Base-by-base conservation (phyloP, 2,113 vertebrate genomes). In the Himantopus leucocephalus region DNA sequence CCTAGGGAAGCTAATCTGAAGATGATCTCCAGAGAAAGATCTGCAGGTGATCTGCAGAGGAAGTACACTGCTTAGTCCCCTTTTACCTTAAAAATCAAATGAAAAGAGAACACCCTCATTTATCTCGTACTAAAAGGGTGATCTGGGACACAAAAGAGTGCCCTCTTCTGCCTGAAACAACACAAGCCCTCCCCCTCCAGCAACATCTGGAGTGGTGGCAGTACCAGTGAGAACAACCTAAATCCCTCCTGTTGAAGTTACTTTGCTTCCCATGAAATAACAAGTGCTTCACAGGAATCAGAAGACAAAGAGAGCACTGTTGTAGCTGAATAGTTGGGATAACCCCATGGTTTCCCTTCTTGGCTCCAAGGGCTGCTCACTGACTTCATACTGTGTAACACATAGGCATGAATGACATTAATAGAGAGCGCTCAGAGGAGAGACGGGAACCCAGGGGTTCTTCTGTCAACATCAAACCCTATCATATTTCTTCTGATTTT, bases 271-370 rank as follows among this genome's bases (percentile, higher is more conserved):
- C 45, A 52, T 56, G 39, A 90, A 90, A 72, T 76, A 43, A 48
- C 39, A 83, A 88, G 30, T 29, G 21, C 64, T 91, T 79, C 66
- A 48, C 48, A 39, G 37, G n/a, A 73, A 50, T 62, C 26, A 37
- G 75, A 92, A 94, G 68, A 94, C 76, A 92, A 94, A 92, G 85
- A 83, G 29, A 70, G 6, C 14, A 19, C 47, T 84, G 58, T 80
- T 70, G 30, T 58, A 74, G 50, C 55, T 59, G 58, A 94, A 82
- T 67, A 75, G 47, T 56, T 85, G 73, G n/a, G 45, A 50, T 62
- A 86, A 86, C 72, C 30, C 19, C 30, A 8, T 62, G 59, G 53
- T 83, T 94, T 88, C n/a, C 41, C 37, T 88, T 82, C 82, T 86
- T 85, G 71, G 34, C 50, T 94, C 60, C 56, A 63, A 62, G 71